Percentiles rank a stretch among this genome's conserved stretches.
Conservation (phyloP, 2,888 invertebrate species). For the Tromatobia lineatoria region DNA sequence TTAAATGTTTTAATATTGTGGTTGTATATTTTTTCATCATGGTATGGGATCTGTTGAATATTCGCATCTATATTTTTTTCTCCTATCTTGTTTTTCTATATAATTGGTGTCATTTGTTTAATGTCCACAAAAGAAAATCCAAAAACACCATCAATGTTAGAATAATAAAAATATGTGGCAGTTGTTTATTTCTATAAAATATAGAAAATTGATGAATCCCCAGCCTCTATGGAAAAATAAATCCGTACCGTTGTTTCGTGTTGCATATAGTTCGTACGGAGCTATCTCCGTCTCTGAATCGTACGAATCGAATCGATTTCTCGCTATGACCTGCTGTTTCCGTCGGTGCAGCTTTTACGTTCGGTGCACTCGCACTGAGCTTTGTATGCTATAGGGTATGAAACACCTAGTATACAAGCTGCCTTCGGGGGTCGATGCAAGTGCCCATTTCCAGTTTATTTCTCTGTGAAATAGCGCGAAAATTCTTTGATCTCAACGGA, state of each 20-base stretch:
- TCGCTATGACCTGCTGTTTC: slow-evolving; percentile 63
- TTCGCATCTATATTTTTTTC: no score
- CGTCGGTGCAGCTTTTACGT: slow-evolving; percentile 35
- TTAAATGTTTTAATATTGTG: no score
- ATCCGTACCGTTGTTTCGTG: slow-evolving; percentile 15
- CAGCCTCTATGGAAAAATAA: neutral
- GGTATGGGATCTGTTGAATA: no score
- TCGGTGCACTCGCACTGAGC: slow-evolving; percentile 60
- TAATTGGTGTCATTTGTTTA: no score
- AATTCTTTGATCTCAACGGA: neutral
- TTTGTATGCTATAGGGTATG: slow-evolving; percentile 6
- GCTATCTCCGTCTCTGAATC: slow-evolving; percentile 59
- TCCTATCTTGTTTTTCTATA: no score
- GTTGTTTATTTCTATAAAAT: no score
- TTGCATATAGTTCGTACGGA: slow-evolving; percentile 17
- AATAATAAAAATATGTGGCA: no score
- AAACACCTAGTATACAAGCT: slow-evolving; percentile 6
- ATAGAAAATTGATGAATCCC: no score
- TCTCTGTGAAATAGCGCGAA: neutral
- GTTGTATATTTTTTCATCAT: no score
- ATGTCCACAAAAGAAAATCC: no score
- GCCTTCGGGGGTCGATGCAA: slow-evolving; percentile 29
- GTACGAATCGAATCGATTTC: slow-evolving; percentile 66
- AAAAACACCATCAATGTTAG: no score
- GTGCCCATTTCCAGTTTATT: slow-evolving; percentile 2